Evolutionary conservation across 2,113 vertebrate species (phyloP).

Genomic region (Otis tarda): DNA sequence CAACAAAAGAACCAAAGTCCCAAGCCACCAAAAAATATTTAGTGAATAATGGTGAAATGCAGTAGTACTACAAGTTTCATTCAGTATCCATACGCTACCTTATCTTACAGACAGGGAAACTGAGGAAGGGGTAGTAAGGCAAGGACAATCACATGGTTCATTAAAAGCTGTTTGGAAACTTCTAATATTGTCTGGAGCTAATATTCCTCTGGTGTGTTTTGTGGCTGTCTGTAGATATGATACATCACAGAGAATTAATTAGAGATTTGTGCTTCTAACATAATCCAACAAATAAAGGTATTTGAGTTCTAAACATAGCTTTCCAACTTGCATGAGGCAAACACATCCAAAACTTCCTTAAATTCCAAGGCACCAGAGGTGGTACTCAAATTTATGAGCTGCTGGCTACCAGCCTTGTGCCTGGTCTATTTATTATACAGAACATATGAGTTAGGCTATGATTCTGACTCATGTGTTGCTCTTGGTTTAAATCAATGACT

Average conservation of each 20-base stretch:
- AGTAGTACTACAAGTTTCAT: background rate
- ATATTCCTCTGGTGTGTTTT: background rate
- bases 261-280: background rate
- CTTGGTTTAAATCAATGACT: background rate
- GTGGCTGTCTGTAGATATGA: background rate
- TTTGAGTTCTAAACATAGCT: background rate
- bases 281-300: background rate
- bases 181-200: background rate
- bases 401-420: background rate
- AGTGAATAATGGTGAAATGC: background rate
- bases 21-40: background rate
- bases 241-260: background rate
- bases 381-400: background rate
- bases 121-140: background rate
- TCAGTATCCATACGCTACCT: background rate
- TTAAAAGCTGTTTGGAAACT: background rate
- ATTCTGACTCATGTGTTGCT: background rate
- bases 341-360: background rate
- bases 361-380: background rate
- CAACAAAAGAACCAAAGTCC: background rate
- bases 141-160: background rate
- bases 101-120: background rate
- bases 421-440: background rate
- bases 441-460: background rate
- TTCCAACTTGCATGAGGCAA: background rate